A percentile compares a stretch with the other conserved stretches of the same genome.
These are phyloP conservation scores for Nymphalis io DNA, from an alignment of 1,140 invertebrate species.

Conservation along the genomic window DNA sequence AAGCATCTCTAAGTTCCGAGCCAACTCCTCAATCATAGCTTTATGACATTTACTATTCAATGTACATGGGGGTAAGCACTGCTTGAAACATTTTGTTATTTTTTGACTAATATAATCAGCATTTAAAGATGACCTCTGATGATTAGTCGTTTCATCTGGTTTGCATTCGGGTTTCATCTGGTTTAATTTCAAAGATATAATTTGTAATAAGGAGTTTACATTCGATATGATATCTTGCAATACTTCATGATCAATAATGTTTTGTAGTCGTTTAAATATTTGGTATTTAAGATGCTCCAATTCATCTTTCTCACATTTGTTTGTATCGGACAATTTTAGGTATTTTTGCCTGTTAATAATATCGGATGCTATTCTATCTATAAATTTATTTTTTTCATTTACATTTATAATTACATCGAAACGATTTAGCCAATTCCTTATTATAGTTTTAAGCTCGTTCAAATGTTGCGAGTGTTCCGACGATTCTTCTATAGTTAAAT, in stretches of 20 bases:
- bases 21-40: constrained; percentile 13
- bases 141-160: neutral
- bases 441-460: constrained; percentile 7
- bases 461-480: constrained; percentile 15
- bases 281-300: constrained; percentile 32
- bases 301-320: constrained; percentile 13
- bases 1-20: constrained; percentile 16
- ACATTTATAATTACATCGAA: constrained; percentile 4
- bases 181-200: neutral
- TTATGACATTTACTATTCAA: neutral
- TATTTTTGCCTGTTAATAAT: constrained; percentile 33
- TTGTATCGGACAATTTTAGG: constrained; percentile 24
- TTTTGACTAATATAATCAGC: neutral
- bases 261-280: constrained; percentile 32
- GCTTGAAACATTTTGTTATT: constrained; percentile 17
- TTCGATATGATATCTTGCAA: constrained; percentile 15
- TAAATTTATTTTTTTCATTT: neutral
- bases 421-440: constrained; percentile 15
- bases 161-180: neutral
- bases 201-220: neutral
- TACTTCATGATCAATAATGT: neutral
- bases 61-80: neutral
- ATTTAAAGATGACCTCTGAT: neutral
- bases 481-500: neutral
- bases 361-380: constrained; percentile 14